A percentile compares a stretch with the other conserved stretches of the same genome.
Evolutionary conservation across 2,797 vertebrate species (phyloP).

Genomic region (Hipposideros larvatus): DNA sequence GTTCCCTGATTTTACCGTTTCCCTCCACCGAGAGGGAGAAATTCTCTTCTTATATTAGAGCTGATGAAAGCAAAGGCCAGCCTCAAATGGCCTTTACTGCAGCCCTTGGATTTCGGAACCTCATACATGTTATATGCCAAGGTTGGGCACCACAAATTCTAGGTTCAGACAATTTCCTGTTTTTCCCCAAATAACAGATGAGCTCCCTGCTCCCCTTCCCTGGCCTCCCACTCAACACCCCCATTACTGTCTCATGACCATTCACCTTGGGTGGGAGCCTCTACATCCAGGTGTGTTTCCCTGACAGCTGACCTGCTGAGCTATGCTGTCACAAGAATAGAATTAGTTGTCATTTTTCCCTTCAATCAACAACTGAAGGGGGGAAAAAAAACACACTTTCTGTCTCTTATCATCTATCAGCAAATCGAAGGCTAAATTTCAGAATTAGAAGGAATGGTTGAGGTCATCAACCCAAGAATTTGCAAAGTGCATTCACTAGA

Average conservation of each 20-base stretch:
- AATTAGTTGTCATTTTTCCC: background rate
- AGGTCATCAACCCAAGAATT: background rate
- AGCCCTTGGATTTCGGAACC: background rate
- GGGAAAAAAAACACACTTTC: background rate
- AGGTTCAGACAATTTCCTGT: background rate
- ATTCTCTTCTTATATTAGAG: background rate
- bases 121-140: background rate
- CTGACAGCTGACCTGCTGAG: background rate
- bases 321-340: background rate
- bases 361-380: background rate
- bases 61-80: background rate
- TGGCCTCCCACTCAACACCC: background rate
- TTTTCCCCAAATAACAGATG: background rate
- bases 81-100: background rate
- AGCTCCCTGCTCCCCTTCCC: rapidly evolving
- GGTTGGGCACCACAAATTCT: background rate
- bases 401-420: background rate
- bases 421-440: background rate
- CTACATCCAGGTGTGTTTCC: background rate
- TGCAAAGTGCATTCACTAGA: background rate
- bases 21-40: background rate
- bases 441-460: background rate
- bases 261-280: background rate
- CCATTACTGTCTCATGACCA: background rate
- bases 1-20: background rate